A percentile compares a stretch with the other conserved stretches of the same genome.
phyloP scores from a whole-genome alignment of 1,140 invertebrate species.

The Drosophila prosaltans region DNA sequence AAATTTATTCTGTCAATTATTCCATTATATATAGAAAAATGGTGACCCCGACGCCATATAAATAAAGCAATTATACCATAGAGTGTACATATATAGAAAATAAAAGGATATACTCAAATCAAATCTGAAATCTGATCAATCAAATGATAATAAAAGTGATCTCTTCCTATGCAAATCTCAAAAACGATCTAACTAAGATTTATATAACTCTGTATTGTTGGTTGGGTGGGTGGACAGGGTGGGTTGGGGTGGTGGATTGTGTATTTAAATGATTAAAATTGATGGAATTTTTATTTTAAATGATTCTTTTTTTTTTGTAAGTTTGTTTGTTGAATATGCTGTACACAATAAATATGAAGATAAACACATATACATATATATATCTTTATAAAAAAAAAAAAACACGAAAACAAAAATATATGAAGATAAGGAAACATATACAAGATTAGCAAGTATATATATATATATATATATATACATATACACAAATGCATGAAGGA shows the following conservation, averaged over 20 bases:
- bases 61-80: too few relatives aligned
- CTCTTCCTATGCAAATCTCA: too few relatives aligned
- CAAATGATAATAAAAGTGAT: too few relatives aligned
- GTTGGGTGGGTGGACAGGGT: too few relatives aligned
- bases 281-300: background rate
- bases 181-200: too few relatives aligned
- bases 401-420: background rate
- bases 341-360: constrained; percentile 54
- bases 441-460: background rate
- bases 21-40: background rate
- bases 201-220: too few relatives aligned
- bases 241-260: too few relatives aligned
- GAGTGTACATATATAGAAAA: too few relatives aligned
- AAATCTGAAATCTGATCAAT: too few relatives aligned
- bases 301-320: background rate
- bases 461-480: background rate
- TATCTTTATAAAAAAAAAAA: constrained; percentile 17
- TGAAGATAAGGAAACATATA: constrained; percentile 4
- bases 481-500: constrained; percentile 38
- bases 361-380: constrained; percentile 39
- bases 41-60: background rate
- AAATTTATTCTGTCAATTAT: too few relatives aligned
- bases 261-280: constrained; percentile 21
- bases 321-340: constrained; percentile 53
- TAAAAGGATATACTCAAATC: too few relatives aligned